phyloP scores from a whole-genome alignment of 2,888 invertebrate genomes.

The Drosophila setosimentum region DNA sequence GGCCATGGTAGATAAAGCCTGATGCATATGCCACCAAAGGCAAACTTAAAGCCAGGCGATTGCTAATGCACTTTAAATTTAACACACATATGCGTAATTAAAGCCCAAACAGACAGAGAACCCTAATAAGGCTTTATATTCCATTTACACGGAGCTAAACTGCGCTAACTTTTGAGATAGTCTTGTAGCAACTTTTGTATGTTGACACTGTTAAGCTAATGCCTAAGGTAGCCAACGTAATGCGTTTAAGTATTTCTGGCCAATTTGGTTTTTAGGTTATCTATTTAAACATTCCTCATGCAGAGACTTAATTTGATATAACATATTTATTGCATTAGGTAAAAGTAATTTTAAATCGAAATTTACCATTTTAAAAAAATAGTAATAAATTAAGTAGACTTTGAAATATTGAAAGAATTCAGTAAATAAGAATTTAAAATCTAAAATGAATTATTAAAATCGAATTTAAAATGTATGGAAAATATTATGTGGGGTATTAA shows the following conservation, averaged over 20 bases:
- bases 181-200: neutral
- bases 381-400: neutral
- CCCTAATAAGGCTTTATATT: neutral
- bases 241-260: neutral
- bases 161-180: neutral
- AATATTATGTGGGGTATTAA: neutral
- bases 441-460: neutral
- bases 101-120: neutral
- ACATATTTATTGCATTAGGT: neutral
- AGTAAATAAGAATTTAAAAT: neutral
- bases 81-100: conserved; percentile 17
- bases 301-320: neutral
- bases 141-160: conserved; percentile 12
- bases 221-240: neutral
- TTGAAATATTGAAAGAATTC: neutral
- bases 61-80: conserved; percentile 37
- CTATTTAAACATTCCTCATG: neutral
- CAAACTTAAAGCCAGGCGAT: conserved; percentile 28
- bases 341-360: neutral
- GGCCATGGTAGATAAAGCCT: conserved; percentile 66
- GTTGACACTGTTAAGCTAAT: neutral
- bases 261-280: neutral
- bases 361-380: neutral
- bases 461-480: neutral
- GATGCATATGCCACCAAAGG: conserved; percentile 57